phyloP scores from a whole-genome alignment of 2,113 vertebrate species.

The Hippolais icterina region DNA sequence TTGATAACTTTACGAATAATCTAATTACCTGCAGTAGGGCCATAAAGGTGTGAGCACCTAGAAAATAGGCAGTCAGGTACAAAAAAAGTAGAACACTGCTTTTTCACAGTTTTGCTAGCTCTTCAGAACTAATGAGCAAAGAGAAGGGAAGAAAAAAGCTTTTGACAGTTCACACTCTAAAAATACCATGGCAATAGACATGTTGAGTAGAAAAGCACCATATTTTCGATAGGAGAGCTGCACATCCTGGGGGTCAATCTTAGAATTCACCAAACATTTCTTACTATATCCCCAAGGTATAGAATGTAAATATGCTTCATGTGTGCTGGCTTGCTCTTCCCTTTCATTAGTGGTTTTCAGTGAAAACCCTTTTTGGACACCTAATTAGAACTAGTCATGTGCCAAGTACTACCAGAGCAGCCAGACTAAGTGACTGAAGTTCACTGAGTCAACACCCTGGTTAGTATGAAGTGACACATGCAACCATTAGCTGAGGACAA shows the following conservation, averaged over 20 bases:
- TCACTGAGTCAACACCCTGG: background rate
- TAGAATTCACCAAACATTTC: background rate
- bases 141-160: background rate
- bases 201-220: background rate
- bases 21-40: slow-evolving; percentile 7
- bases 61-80: slow-evolving; percentile 5
- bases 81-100: background rate
- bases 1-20: background rate
- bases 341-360: background rate
- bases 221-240: background rate
- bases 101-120: slow-evolving; percentile 39
- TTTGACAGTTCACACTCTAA: slow-evolving; percentile 34
- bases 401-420: background rate
- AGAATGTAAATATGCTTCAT: background rate
- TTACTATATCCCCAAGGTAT: background rate
- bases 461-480: background rate
- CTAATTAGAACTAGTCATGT: background rate
- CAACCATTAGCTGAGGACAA: background rate
- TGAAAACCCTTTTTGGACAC: background rate
- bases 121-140: slow-evolving; percentile 55
- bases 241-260: background rate
- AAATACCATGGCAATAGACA: slow-evolving; percentile 31
- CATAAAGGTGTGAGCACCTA: background rate
- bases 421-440: background rate
- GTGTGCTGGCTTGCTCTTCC: background rate